Conservation (phyloP, 1,140 invertebrate species). For the Euura saliciscinereae region DNA sequence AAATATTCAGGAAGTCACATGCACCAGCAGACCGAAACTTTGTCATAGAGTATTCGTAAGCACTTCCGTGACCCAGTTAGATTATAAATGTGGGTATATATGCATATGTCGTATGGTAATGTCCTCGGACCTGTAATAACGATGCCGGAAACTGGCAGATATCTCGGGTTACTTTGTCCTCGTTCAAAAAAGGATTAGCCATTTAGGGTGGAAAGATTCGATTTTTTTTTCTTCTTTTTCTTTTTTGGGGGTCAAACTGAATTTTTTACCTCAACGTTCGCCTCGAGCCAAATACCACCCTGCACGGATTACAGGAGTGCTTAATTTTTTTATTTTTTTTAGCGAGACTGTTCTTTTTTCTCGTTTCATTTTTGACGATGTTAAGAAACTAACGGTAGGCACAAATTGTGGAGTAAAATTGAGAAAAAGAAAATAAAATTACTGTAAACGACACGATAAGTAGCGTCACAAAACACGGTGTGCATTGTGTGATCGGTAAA, state of each 20-base stretch:
- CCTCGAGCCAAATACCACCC: too few relatives aligned
- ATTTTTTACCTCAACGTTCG: neutral
- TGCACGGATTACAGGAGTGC: too few relatives aligned
- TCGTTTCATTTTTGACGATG: too few relatives aligned
- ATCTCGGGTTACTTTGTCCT: neutral
- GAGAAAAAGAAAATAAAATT: too few relatives aligned
- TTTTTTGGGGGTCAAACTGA: neutral
- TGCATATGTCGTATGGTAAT: neutral
- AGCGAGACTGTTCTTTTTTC: too few relatives aligned
- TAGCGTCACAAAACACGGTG: too few relatives aligned
- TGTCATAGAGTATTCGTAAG: neutral
- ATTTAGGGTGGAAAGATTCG: neutral
- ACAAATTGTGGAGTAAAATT: too few relatives aligned
- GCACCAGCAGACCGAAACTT: neutral
- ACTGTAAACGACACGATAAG: too few relatives aligned
- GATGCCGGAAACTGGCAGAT: neutral
- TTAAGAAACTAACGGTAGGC: too few relatives aligned
- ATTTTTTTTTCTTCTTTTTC: neutral
- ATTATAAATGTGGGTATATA: neutral
- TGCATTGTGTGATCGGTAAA: too few relatives aligned
- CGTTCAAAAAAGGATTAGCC: neutral
- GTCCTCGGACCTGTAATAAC: neutral
- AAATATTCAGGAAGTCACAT: too few relatives aligned
- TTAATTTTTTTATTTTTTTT: too few relatives aligned
- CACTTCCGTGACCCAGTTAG: neutral